Base-by-base conservation (phyloP, 1,140 invertebrate species). In the Drosophila melanica region DNA sequence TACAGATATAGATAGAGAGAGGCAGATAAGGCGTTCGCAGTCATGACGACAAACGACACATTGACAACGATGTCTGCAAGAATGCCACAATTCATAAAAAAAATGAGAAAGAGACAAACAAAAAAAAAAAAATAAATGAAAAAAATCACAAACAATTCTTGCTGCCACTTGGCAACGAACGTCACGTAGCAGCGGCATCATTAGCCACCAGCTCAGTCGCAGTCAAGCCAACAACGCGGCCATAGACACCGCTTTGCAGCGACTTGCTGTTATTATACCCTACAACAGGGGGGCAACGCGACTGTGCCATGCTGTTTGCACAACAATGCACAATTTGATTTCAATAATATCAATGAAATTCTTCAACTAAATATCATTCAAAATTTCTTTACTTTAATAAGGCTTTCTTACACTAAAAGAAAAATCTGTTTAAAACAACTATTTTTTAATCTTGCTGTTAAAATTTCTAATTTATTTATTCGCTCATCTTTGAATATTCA, bases 111-210 rank as follows among this genome's bases (percentile, higher is more conserved):
- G 11, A 11, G 14, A 64, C n/a, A 71, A 54, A 50, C 30, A 64
- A 60, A 66, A 44, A 81, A 1, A 18, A 18, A 18, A 18, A 18
- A 86, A 86, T 81, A 55, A 54, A 45, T 47, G 27, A 57, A 41
- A 62, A 70, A 47, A 68, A 66, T 44, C 69, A 79, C 51, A 68
- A 70, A 71, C 81, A 71, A 85, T 85, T 85, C 81, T 85, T 80
- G 60, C 72, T 77, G 79, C 82, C 82, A 86, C 82, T 87, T 86
- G 84, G 84, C 82, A 87, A 89, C 82, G 82, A 89, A 79, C 68
- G 72, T 82, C 84, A 87, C 82, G 82, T 89, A 89, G 79, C 79
- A 60, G 84, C 84, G 84, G 82, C 82, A 87, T 87, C 82, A 87
- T 87, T 87, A 87, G 82, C 82, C 79, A 81, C 55, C 73, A 62